Evolutionary conservation across 2,888 invertebrate genomes (phyloP), one percentile per base, ranked within the genome.

Genomic region (Tupiocoris notatus): DNA sequence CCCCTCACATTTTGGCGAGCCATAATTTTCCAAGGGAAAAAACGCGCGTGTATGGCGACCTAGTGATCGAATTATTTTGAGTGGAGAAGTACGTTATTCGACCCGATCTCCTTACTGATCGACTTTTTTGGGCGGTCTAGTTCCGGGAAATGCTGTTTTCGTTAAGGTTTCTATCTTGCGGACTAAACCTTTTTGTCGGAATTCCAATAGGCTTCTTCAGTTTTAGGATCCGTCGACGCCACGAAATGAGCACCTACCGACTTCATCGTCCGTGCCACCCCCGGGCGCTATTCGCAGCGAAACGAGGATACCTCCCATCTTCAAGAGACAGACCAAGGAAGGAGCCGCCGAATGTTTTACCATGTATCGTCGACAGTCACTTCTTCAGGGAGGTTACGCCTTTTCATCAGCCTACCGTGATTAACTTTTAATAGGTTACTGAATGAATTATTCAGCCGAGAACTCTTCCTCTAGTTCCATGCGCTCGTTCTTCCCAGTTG

Each of bases 351-450:
- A 7, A 3, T 39, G 39, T 12, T 3, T 39, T 39, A 3, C 39
- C 3, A 39, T 39, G 39, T n/a, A n/a, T n/a, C n/a, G n/a, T 12
- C 39, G 39, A 39, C 39, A 12, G 39, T 39, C 39, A 39, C 6
- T 39, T 39, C 39, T 39, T 39, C 39, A 7, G 39, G 39, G 39
- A 39, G 59, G 59, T 59, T 70, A 70, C 70, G 70, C 59, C 70
- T 70, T 70, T 70, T 70, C 70, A 70, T 70, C 70, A 70, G 59
- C 70, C 58, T 59, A 58, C 59, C 70, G 70, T 70, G 70, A 70
- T 70, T 70, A 70, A 70, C 70, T 70, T 70, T 70, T 70, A 70
- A 70, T 70, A 23, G 70, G 70, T 59, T 70, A 70, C 24, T 24
- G 58, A 59, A 70, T 70, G 70, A 70, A 70, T 70, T 70, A 70